A percentile compares a stretch with the other conserved stretches of the same genome.
Conservation (phyloP, 2,888 invertebrate genomes). For the Chelonus formosanus region DNA sequence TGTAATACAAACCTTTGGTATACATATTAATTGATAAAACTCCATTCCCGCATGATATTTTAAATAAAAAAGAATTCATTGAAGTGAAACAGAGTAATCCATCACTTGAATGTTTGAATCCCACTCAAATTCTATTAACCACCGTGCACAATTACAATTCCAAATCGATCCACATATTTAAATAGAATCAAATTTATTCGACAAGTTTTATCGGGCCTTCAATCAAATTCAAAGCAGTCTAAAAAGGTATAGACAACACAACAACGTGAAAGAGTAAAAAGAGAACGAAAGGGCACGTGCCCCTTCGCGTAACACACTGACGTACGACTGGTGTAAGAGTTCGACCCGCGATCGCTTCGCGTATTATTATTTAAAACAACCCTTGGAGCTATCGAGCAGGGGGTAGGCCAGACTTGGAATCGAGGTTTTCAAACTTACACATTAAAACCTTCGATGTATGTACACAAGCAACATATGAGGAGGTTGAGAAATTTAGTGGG, state of each 20-base stretch:
- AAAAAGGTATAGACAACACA: conserved; percentile 19
- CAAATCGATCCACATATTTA: conserved; percentile 29
- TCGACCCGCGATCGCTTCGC: conserved; percentile 42
- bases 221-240: conserved; percentile 26
- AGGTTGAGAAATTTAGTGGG: conserved; percentile 32
- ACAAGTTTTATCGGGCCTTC: conserved; percentile 28
- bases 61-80: conserved; percentile 9
- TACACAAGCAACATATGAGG: conserved; percentile 9
- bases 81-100: conserved; percentile 18
- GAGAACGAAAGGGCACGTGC: conserved; percentile 39
- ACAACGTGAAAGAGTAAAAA: conserved; percentile 11
- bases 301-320: conserved; percentile 43
- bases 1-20: no score
- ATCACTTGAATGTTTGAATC: conserved; percentile 13
- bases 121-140: conserved; percentile 29
- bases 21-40: no score
- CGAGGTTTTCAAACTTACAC: conserved; percentile 33
- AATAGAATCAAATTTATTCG: conserved; percentile 31
- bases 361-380: conserved; percentile 64
- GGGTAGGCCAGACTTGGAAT: conserved; percentile 43
- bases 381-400: conserved; percentile 54
- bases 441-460: conserved; percentile 12
- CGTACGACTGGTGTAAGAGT: conserved; percentile 38
- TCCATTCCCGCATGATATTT: background rate
- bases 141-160: conserved; percentile 28